Percentiles rank a stretch among this genome's conserved stretches.
Evolutionary conservation across 2,888 invertebrate genomes (phyloP).

Genomic region (Ctenicera cuprea): DNA sequence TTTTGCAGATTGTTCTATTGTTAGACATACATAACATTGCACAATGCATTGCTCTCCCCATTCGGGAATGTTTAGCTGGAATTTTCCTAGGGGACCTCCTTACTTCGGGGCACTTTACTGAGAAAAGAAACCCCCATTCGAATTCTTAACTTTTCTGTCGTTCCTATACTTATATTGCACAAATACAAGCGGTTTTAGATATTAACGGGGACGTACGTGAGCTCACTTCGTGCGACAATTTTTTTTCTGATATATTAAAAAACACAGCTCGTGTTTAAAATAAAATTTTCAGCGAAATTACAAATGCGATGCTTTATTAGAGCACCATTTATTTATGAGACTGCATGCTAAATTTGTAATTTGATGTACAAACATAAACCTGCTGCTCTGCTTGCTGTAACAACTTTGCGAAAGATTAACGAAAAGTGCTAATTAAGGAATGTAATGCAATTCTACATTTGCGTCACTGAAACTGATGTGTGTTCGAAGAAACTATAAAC

Average conservation of each 20-base stretch:
- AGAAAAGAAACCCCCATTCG: conserved; percentile 18
- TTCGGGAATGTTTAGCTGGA: conserved; percentile 42
- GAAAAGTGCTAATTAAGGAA: conserved; percentile 6
- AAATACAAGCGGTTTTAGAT: neutral
- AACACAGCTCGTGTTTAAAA: too few species aligned
- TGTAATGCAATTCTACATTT: neutral
- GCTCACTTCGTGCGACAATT: neutral
- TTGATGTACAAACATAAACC: too few species aligned
- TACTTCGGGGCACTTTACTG: conserved; percentile 30
- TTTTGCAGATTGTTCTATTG: conserved; percentile 48
- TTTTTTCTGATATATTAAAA: too few species aligned
- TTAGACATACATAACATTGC: conserved; percentile 45
- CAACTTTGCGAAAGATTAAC: neutral
- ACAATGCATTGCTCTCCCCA: conserved; percentile 41
- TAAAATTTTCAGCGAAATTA: too few species aligned
- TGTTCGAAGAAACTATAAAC: too few species aligned
- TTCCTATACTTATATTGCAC: neutral
- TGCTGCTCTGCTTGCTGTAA: too few species aligned
- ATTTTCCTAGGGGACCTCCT: conserved; percentile 42
- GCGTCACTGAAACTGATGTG: neutral
- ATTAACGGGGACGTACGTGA: neutral
- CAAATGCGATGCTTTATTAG: too few species aligned
- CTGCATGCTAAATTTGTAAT: too few species aligned
- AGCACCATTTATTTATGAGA: too few species aligned
- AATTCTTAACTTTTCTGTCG: conserved; percentile 3